Base-by-base conservation (phyloP, 2,113 vertebrate species). In the Xyliphius kryptos region DNA sequence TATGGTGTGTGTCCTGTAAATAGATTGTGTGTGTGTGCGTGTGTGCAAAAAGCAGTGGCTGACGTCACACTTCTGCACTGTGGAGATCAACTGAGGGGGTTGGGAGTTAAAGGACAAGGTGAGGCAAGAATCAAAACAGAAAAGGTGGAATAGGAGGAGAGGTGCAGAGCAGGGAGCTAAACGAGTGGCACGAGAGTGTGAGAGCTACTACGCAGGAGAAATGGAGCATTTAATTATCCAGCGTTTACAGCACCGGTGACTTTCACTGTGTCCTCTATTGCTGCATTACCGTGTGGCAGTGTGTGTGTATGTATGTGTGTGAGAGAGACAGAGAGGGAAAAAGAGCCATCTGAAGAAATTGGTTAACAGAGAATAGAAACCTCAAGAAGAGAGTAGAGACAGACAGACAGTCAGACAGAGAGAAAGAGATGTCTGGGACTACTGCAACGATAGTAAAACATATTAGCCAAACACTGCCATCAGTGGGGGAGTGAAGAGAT, bases 311-410 rank as follows among this genome's bases (percentile, higher is more conserved):
- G 55, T 56, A 21, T 48, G 61, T 36, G 40, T 41, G 21, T n/a
- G 36, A 6, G 9, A 61, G 15, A 41, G 53, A 52, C 17, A 22
- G 63, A 72, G 56, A 44, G 9, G 41, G 50, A 40, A 5, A 7
- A 48, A 32, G 26, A 3, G 26, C 26, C 26, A 6, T 22, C 44
- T 37, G 21, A 40, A 69, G 32, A 64, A 61, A 62, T 47, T 54
- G 21, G 61, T 53, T 44, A 58, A 22, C 40, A 49, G 11, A 20
- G 22, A 67, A 19, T 4, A 54, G 43, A 53, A 62, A 55, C 47
- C 47, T 52, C 37, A 13, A 22, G 32, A 56, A 13, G 68, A 76
- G 76, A 78, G 80, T 79, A 71, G 76, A 74, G 77, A 68, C 76
- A 15, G 47, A 32, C 19, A 32, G 52, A 21, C 77, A 60, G 72